A percentile compares a stretch with the other conserved stretches of the same genome.
These are phyloP conservation scores for Perdita meconis DNA, from an alignment of 2,888 invertebrate genomes.

Conservation along the genomic window DNA sequence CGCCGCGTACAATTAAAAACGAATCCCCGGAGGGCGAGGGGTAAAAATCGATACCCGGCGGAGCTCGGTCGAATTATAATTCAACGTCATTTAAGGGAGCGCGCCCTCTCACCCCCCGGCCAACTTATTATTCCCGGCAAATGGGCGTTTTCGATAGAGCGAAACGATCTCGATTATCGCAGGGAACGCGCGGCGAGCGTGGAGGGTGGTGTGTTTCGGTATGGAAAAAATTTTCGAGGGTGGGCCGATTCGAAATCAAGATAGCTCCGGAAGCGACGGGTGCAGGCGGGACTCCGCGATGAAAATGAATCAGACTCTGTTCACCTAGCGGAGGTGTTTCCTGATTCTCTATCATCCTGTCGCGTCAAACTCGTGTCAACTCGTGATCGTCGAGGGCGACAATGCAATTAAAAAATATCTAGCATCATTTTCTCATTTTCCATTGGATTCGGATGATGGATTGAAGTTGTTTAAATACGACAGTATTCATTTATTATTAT, in stretches of 20 bases:
- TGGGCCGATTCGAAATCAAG: conserved; percentile 64
- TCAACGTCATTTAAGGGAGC: conserved; percentile 24
- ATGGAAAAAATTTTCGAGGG: conserved; percentile 52
- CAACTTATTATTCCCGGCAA: conserved; percentile 58
- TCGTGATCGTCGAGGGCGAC: conserved; percentile 47
- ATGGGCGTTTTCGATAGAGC: conserved; percentile 61
- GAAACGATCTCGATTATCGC: conserved; percentile 61
- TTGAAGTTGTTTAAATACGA: too few species aligned
- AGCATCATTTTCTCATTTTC: too few species aligned
- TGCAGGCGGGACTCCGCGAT: conserved; percentile 60
- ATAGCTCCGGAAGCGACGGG: conserved; percentile 67
- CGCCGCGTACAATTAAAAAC: conserved; percentile 20
- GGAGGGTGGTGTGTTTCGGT: conserved; percentile 36
- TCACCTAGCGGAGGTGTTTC: conserved; percentile 50
- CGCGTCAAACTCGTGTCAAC: conserved; percentile 50
- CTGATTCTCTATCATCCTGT: conserved; percentile 25
- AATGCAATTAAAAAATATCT: neutral
- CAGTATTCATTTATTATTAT: too few species aligned
- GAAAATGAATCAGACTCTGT: conserved; percentile 66
- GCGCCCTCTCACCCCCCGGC: conserved; percentile 13
- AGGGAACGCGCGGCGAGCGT: conserved; percentile 45
- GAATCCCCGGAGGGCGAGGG: conserved; percentile 9
- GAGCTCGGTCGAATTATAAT: conserved; percentile 44
- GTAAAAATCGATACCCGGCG: conserved; percentile 10
- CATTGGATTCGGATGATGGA: too few species aligned